A percentile compares a stretch with the other conserved stretches of the same genome.
Evolutionary conservation across 1,140 invertebrate genomes (phyloP).

Genomic region (Lepidostoma basale): DNA sequence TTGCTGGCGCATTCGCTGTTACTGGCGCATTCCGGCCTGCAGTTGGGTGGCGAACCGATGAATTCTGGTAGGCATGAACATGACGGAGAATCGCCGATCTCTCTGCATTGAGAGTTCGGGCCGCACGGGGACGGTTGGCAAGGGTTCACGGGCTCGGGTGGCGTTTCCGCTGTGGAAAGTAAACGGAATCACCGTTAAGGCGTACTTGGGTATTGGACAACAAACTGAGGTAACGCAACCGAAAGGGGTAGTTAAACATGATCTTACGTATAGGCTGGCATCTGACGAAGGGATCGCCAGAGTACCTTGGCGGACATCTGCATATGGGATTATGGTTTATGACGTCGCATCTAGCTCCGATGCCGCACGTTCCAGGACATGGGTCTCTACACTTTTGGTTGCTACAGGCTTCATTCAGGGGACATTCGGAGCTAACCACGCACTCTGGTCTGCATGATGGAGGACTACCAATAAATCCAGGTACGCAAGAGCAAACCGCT

Average conservation of each 20-base stretch:
- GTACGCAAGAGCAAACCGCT: conserved; percentile 67
- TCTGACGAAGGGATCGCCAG: conserved; percentile 67
- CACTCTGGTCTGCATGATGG: conserved; percentile 71
- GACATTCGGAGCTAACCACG: conserved; percentile 67
- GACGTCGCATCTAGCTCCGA: conserved; percentile 66
- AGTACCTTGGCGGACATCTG: conserved; percentile 63
- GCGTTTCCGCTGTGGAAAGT: conserved; percentile 60
- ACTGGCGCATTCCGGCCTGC: conserved; percentile 69
- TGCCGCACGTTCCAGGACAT: conserved; percentile 68
- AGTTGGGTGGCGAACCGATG: conserved; percentile 69
- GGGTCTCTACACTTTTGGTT: conserved; percentile 69
- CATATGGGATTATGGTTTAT: conserved; percentile 69
- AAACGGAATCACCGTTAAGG: conserved; percentile 54
- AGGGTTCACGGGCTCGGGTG: conserved; percentile 61
- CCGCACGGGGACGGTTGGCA: conserved; percentile 75
- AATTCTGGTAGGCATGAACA: conserved; percentile 73
- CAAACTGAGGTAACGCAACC: conserved; percentile 66
- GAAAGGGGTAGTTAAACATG: conserved; percentile 61
- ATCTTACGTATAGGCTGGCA: conserved; percentile 59
- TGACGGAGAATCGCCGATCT: conserved; percentile 66
- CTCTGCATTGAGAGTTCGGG: conserved; percentile 73
- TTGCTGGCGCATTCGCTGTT: conserved; percentile 68
- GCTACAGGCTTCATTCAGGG: conserved; percentile 65
- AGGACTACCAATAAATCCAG: conserved; percentile 66
- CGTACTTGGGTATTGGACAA: conserved; percentile 60